Percentiles rank a stretch among this genome's conserved stretches.
Conservation (phyloP, 2,113 vertebrate species). For the Holacanthus passer region DNA sequence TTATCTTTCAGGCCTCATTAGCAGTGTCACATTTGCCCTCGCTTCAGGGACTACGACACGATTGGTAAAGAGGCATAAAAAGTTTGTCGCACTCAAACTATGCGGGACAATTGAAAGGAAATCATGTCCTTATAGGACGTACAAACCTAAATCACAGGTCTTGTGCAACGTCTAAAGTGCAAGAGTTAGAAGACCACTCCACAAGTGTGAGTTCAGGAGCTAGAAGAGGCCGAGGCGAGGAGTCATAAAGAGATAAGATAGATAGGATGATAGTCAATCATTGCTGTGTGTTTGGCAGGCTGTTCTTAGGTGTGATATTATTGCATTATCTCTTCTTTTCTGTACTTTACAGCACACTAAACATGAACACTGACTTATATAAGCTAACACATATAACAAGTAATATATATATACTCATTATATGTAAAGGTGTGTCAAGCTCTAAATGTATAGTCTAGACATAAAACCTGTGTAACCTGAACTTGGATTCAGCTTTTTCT, state of each 20-base stretch:
- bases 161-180: conserved; percentile 76
- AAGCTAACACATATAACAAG: too few species aligned
- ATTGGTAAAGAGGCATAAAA: conserved; percentile 44
- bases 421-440: conserved; percentile 57
- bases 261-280: conserved; percentile 77
- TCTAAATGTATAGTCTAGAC: conserved; percentile 23
- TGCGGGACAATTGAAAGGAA: conserved; percentile 64
- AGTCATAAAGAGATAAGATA: conserved; percentile 80
- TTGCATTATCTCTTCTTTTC: conserved; percentile 71
- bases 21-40: conserved; percentile 59
- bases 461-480: neutral
- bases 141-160: conserved; percentile 42
- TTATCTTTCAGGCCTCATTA: conserved; percentile 83
- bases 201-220: conserved; percentile 43
- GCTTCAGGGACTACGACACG: conserved; percentile 30
- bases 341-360: conserved; percentile 75
- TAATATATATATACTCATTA: too few species aligned
- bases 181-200: conserved; percentile 39
- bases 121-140: conserved; percentile 48
- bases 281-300: conserved; percentile 73
- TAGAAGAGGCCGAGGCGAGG: conserved; percentile 41
- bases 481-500: neutral
- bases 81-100: conserved; percentile 41
- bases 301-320: conserved; percentile 70
- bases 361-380: conserved; percentile 56